These are phyloP conservation scores for Octopus bimaculoides DNA, from an alignment of 1,140 invertebrate species.

Conservation along the genomic window DNA sequence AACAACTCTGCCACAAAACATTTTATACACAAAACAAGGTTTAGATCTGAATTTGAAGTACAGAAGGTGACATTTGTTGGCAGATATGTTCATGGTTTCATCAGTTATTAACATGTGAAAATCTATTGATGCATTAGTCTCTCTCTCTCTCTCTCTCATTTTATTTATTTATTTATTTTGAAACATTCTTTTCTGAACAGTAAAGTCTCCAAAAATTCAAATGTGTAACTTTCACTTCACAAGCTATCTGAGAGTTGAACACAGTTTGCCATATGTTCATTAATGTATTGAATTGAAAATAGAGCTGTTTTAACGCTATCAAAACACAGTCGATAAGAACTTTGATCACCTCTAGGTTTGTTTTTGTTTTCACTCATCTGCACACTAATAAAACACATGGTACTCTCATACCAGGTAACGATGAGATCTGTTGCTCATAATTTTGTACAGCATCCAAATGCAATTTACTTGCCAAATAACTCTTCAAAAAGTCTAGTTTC, in stretches of 20 bases:
- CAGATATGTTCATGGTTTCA: neutral
- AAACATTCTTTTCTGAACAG: neutral
- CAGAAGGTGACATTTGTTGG: neutral
- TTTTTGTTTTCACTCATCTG: neutral
- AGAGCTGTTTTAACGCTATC: neutral
- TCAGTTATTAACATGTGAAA: constrained; percentile 1
- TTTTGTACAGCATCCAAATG: neutral
- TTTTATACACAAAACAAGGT: neutral
- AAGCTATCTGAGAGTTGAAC: neutral
- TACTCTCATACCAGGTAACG: neutral
- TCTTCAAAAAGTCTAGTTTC: neutral
- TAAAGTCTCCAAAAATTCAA: neutral
- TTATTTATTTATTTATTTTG: neutral
- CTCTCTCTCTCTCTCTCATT: too few relatives aligned
- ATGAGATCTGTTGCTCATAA: neutral
- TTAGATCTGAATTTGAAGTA: constrained; percentile 2
- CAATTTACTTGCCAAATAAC: constrained; percentile 7
- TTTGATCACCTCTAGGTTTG: neutral
- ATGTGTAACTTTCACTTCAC: neutral
- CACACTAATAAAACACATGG: neutral
- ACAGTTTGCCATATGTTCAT: neutral
- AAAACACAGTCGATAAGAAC: neutral
- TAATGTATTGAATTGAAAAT: constrained; percentile 1
- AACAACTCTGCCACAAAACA: neutral
- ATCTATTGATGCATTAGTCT: neutral